Conservation (phyloP, 1,140 invertebrate species). For the Sitobion miscanthi region DNA sequence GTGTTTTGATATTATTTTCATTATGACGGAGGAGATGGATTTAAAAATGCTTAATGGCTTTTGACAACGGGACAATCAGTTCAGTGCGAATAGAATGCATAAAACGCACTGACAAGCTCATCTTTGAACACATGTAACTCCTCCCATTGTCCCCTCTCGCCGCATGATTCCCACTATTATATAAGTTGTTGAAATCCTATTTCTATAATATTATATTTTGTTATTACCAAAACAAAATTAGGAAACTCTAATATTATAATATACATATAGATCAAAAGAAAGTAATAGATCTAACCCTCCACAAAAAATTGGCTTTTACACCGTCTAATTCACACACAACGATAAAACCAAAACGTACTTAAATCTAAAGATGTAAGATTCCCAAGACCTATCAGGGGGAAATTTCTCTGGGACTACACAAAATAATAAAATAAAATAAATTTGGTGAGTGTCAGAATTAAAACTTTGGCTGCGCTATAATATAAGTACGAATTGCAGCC, state of each 20-base stretch:
- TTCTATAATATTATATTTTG: not conserved
- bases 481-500: not conserved
- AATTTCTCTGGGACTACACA: no score
- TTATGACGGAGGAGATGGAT: no score
- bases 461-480: not conserved
- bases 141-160: no score
- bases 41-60: no score
- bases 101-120: not conserved
- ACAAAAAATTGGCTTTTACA: not conserved
- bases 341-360: not conserved
- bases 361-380: not conserved
- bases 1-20: no score
- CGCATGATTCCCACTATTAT: not conserved
- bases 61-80: not conserved
- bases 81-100: not conserved
- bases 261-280: not conserved
- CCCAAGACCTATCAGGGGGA: not conserved
- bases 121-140: not conserved
- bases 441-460: not conserved
- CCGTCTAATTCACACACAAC: not conserved
- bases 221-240: not conserved
- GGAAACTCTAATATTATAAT: not conserved
- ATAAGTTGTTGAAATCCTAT: not conserved
- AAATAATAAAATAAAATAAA: not conserved
- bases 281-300: not conserved